Evolutionary conservation across 2,113 vertebrate genomes (phyloP).

Genomic region (Cairina moschata): DNA sequence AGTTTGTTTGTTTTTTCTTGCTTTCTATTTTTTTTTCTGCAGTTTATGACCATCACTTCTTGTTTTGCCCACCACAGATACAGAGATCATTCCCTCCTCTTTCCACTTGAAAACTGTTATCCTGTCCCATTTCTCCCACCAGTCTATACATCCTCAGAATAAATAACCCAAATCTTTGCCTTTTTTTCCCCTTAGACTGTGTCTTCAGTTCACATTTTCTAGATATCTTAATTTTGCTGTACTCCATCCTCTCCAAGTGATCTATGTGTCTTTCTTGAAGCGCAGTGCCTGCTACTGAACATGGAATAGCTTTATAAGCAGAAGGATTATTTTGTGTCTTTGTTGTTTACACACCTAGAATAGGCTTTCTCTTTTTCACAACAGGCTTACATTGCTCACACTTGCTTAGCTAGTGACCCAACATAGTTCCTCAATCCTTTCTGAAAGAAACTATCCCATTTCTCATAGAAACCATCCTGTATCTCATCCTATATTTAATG

Average conservation of each 20-base stretch:
- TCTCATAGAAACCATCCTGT: not conserved
- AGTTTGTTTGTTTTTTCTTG: not conserved
- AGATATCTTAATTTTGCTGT: not conserved
- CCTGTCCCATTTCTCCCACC: not conserved
- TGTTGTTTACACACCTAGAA: not conserved
- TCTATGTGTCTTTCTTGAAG: not conserved
- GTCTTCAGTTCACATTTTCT: not conserved
- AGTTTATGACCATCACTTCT: not conserved
- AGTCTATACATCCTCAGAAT: not conserved
- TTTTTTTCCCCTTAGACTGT: not conserved
- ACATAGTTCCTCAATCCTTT: not conserved
- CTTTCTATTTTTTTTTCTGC: not conserved
- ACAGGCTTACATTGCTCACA: not conserved
- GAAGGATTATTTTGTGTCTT: not conserved
- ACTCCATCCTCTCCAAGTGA: not conserved
- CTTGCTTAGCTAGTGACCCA: not conserved
- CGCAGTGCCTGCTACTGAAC: not conserved
- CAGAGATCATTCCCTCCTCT: not conserved
- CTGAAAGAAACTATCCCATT: not conserved
- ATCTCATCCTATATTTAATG: not conserved
- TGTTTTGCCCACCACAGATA: not conserved
- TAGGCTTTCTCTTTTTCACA: not conserved
- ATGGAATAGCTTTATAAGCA: not conserved
- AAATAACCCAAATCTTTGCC: not conserved
- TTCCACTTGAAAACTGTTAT: not conserved